A percentile compares a stretch with the other conserved stretches of the same genome.
phyloP scores from a whole-genome alignment of 2,888 invertebrate species.

The Dorcus parallelipipedus region DNA sequence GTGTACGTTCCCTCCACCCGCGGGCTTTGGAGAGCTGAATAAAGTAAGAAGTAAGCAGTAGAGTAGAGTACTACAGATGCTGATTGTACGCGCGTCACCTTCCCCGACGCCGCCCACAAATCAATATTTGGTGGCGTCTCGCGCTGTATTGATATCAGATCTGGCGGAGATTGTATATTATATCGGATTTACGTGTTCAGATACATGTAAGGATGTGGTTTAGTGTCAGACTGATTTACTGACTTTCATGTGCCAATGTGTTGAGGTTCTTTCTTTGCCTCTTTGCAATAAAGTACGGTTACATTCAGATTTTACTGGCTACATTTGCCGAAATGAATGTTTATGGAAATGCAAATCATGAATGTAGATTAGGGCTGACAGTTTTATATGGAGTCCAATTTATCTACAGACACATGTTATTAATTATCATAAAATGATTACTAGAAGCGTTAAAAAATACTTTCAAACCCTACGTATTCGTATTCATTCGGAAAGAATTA shows the following conservation, averaged over 20 bases:
- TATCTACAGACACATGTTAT: too few species aligned
- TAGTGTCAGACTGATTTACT: slow-evolving; percentile 42
- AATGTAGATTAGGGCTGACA: too few species aligned
- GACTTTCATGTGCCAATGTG: slow-evolving; percentile 23
- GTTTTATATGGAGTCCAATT: too few species aligned
- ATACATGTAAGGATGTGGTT: slow-evolving; percentile 42
- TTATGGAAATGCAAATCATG: too few species aligned
- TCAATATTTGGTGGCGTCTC: slow-evolving; percentile 40
- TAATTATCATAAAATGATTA: too few species aligned
- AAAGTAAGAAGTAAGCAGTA: background rate
- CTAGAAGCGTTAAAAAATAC: too few species aligned
- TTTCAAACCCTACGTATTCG: too few species aligned
- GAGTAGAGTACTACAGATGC: slow-evolving; percentile 19
- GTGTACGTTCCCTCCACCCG: too few species aligned
- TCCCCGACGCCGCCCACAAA: slow-evolving; percentile 33
- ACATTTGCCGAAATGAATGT: too few species aligned
- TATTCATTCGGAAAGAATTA: too few species aligned
- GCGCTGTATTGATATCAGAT: slow-evolving; percentile 42
- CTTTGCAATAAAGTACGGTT: too few species aligned
- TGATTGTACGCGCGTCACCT: slow-evolving; percentile 36
- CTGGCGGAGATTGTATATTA: slow-evolving; percentile 42
- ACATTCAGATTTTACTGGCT: too few species aligned
- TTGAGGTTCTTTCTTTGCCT: slow-evolving; percentile 2
- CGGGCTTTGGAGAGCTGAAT: background rate
- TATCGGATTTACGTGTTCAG: slow-evolving; percentile 44